Evolutionary conservation across 2,888 invertebrate species (phyloP), one percentile per base, ranked within the genome.

Genomic region (Cataglyphis livida): DNA sequence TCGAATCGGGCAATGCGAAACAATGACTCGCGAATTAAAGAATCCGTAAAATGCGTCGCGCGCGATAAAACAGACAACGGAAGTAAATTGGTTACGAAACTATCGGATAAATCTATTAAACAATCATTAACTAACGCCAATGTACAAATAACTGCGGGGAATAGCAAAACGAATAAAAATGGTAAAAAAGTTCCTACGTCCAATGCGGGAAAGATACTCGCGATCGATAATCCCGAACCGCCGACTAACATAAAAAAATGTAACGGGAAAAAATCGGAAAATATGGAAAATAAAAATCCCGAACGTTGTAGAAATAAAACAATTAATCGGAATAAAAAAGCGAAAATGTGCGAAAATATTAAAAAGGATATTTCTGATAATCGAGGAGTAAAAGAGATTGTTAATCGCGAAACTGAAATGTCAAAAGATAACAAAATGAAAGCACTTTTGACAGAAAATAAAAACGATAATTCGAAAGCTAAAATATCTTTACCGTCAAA

Each of bases 401-500:
- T 18, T 9, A 73, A 18, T 25, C 6, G 5, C 7, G 41, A 44
- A 21, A 41, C 18, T 9, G 10, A 48, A 21, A 28, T 9, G 5
- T 15, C 64, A 28, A 54, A n/a, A 38, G 12, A 41, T 9, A 64
- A 59, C 7, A 65, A 71, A 1, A 54, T 21, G 12, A 59, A 79
- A 73, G 7, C n/a, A n/a, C 5, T 25, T 3, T n/a, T 7, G 7
- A 21, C 4, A 2, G 18, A 35, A 12, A 74, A 59, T 4, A 10
- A 2, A 5, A 32, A 12, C 1, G 18, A 35, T 32, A 59, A 59
- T 71, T 54, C 32, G 10, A 78, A 54, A 48, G 0, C 64, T 10
- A 88, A 85, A 68, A 18, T 51, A 2, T 51, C 70, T 5, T 84
- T 71, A 35, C 51, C 87, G 0, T 88, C 88, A 32, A 88, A 54